Percentiles rank a stretch among this genome's conserved stretches.
phyloP scores from a whole-genome alignment of 2,888 invertebrate genomes.

The Acrocera orbiculus region DNA sequence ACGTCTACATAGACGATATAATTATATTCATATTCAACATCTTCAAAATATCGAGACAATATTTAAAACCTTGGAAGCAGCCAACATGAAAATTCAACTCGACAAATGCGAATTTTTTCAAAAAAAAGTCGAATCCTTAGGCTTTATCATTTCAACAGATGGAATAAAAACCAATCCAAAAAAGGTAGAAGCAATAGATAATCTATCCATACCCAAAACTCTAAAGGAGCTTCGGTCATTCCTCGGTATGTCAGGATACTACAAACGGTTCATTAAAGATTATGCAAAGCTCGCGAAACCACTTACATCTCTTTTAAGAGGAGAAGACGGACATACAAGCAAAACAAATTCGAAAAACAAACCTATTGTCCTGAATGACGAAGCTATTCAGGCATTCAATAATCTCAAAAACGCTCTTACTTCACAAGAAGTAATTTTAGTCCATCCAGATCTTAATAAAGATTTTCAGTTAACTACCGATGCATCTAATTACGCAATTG shows the following conservation, averaged over 20 bases:
- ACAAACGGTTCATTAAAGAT: constrained; percentile 4
- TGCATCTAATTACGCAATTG: not conserved
- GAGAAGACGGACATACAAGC: too few relatives aligned
- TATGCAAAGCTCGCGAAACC: constrained; percentile 1
- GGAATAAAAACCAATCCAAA: constrained; percentile 16
- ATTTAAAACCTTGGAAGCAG: constrained; percentile 5
- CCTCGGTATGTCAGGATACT: constrained; percentile 4
- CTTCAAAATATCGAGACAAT: constrained; percentile 5
- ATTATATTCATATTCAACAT: constrained; percentile 7
- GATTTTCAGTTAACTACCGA: not conserved
- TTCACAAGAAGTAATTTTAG: constrained; percentile 2
- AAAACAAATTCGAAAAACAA: too few relatives aligned
- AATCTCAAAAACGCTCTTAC: constrained; percentile 4
- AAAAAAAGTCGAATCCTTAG: constrained; percentile 18
- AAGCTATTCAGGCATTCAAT: not conserved
- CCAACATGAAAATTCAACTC: constrained; percentile 11
- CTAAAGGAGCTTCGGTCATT: constrained; percentile 6
- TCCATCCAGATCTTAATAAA: constrained; percentile 1
- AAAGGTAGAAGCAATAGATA: constrained; percentile 13
- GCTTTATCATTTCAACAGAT: constrained; percentile 16
- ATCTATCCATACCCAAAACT: constrained; percentile 2
- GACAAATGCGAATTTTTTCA: constrained; percentile 18
- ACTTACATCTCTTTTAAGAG: constrained; percentile 2
- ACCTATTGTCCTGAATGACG: not conserved
- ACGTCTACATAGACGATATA: constrained; percentile 9